These are phyloP conservation scores for Lumbricus terrestris DNA, from an alignment of 2,888 invertebrate genomes.

Conservation along the genomic window DNA sequence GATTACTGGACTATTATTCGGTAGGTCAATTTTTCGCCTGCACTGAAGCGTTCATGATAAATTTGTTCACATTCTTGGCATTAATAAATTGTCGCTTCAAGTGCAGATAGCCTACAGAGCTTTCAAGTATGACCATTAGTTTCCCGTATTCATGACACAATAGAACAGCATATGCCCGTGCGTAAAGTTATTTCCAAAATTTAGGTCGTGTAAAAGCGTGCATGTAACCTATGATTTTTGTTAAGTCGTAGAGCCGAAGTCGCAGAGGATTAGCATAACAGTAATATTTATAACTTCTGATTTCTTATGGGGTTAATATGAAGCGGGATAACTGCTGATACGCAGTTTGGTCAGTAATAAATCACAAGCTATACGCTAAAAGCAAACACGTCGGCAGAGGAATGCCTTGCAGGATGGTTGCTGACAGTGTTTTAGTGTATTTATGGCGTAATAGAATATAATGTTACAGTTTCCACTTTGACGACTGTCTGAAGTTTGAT, in stretches of 20 bases:
- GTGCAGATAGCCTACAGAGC: too few species aligned
- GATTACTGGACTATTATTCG: too few species aligned
- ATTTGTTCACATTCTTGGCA: too few species aligned
- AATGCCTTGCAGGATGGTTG: background rate
- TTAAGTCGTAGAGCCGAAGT: background rate
- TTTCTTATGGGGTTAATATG: background rate
- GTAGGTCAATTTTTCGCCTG: too few species aligned
- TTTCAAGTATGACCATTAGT: too few species aligned
- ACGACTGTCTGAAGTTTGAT: background rate
- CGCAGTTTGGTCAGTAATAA: background rate
- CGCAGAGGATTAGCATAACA: background rate
- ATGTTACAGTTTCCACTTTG: background rate
- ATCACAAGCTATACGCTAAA: background rate
- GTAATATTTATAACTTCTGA: background rate
- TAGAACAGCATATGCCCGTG: too few species aligned
- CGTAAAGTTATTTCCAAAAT: too few species aligned
- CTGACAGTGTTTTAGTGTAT: background rate
- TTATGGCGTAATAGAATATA: background rate
- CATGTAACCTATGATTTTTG: background rate
- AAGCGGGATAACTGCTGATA: background rate
- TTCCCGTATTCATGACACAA: too few species aligned
- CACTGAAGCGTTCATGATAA: too few species aligned
- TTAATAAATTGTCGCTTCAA: too few species aligned
- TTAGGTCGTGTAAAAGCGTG: too few species aligned
- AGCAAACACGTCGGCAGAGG: background rate